Conservation (phyloP, 1,140 invertebrate genomes). For the Ostrea edulis region DNA sequence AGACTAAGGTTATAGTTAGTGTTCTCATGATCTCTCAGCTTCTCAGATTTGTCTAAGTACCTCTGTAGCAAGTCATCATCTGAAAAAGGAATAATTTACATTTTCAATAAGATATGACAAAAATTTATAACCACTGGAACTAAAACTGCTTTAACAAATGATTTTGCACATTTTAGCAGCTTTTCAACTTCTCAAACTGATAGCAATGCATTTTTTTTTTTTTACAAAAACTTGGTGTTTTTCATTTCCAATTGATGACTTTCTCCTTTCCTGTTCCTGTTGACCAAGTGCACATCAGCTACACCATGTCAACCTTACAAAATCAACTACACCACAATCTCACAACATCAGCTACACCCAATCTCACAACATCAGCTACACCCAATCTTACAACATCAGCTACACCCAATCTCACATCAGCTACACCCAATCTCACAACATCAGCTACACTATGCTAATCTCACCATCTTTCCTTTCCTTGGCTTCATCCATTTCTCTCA, state of each 20-base stretch:
- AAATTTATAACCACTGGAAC: no score
- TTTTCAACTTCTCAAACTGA: no score
- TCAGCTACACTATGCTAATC: background rate
- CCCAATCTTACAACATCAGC: background rate
- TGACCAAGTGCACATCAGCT: background rate
- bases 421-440: background rate
- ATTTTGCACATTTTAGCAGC: no score
- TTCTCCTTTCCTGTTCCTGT: background rate
- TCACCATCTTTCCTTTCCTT: slow-evolving; percentile 70
- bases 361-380: background rate
- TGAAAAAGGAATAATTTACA: background rate
- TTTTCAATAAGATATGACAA: no score
- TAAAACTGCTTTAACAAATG: no score
- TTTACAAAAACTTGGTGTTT: no score
- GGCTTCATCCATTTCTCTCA: slow-evolving; percentile 71
- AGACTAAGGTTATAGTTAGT: slow-evolving; percentile 75
- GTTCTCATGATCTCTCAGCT: slow-evolving; percentile 68
- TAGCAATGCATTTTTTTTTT: no score
- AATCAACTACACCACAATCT: no score
- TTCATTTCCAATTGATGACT: background rate
- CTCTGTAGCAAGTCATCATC: slow-evolving; percentile 64
- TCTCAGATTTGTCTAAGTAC: slow-evolving; percentile 66
- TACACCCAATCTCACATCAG: background rate
- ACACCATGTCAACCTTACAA: no score
- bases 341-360: no score